phyloP scores from a whole-genome alignment of 2,888 invertebrate genomes.

The Diarsia mendica region DNA sequence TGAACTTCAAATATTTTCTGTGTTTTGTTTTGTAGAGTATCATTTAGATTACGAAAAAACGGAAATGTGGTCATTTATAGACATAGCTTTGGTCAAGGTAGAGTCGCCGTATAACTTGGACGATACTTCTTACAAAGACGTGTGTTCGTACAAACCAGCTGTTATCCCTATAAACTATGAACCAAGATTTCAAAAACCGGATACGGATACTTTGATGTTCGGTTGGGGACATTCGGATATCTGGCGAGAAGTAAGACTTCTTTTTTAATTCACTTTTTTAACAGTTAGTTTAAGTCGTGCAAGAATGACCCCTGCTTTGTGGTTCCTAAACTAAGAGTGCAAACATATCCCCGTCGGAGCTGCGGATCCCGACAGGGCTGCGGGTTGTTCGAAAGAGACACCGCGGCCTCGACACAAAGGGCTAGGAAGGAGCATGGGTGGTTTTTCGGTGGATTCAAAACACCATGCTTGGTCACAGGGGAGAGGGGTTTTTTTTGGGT shows the following conservation, averaged over 20 bases:
- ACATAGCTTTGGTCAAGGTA: constrained; percentile 76
- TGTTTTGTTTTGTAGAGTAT: constrained; percentile 68
- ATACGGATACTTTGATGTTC: constrained; percentile 63
- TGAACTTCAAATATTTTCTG: background rate
- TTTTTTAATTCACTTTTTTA: background rate
- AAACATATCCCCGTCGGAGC: too few relatives aligned
- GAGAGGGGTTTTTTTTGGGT: too few relatives aligned
- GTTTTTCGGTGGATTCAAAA: too few relatives aligned
- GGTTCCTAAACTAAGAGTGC: background rate
- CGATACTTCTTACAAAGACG: background rate
- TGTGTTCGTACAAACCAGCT: constrained; percentile 70
- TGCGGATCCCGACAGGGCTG: too few relatives aligned
- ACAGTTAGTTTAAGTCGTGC: background rate
- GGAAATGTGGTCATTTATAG: constrained; percentile 74
- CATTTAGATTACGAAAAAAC: constrained; percentile 67
- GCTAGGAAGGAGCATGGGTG: too few relatives aligned
- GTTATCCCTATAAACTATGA: constrained; percentile 70
- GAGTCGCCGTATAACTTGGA: constrained; percentile 70
- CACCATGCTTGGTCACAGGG: too few relatives aligned
- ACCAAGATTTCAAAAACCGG: constrained; percentile 59
- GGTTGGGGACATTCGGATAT: constrained; percentile 71
- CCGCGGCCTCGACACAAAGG: too few relatives aligned
- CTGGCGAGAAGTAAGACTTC: constrained; percentile 67
- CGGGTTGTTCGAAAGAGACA: too few relatives aligned
- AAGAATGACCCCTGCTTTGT: background rate